Base-by-base conservation (phyloP, 2,113 vertebrate genomes). In the Centrocercus urophasianus region DNA sequence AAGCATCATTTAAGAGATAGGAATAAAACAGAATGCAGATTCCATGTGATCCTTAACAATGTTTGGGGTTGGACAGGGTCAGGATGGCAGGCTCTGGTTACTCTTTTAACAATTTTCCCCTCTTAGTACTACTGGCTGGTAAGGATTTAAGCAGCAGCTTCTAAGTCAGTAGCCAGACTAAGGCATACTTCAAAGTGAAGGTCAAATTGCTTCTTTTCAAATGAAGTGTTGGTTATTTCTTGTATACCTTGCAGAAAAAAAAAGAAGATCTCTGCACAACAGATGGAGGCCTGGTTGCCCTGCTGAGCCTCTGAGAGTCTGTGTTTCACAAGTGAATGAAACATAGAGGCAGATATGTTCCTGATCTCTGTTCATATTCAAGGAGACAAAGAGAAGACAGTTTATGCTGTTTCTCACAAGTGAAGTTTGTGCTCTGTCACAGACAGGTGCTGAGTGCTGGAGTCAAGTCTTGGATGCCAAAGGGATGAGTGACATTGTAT, bases 231-330 rank as follows among this genome's bases (percentile, higher is more conserved):
- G 34, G 28, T 65, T 92, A 34, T 92, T 93, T 93, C 89, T 87
- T 95, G 70, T 89, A 65, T 61, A 90, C 36, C 70, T 93, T 92
- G 72, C 94, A 96, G 59, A 66, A 94, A 93, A 75, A 40, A 94
- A 78, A 93, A 54, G 30, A 93, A 54, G 10, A 78, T 36, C n/a
- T 86, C 34, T 4, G 6, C 85, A 91, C 78, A 80, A 76, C 92
- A 96, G 93, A 92, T 96, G 94, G 95, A 95, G 47, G 48, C 52
- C 77, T 84, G 11, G 43, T 27, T 75, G 50, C 87, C 83, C 88
- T 94, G 95, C 95, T 90, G 88, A 86, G 87, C 71, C 59, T 70
- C 78, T 8, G 0, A 40, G 81, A 89, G 94, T 52, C 78, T 54
- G 30, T 84, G 52, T 76, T 95, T 63, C 4, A 10, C 71, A 89